phyloP scores from a whole-genome alignment of 2,888 invertebrate species.

The Polyommatus iphigenia region DNA sequence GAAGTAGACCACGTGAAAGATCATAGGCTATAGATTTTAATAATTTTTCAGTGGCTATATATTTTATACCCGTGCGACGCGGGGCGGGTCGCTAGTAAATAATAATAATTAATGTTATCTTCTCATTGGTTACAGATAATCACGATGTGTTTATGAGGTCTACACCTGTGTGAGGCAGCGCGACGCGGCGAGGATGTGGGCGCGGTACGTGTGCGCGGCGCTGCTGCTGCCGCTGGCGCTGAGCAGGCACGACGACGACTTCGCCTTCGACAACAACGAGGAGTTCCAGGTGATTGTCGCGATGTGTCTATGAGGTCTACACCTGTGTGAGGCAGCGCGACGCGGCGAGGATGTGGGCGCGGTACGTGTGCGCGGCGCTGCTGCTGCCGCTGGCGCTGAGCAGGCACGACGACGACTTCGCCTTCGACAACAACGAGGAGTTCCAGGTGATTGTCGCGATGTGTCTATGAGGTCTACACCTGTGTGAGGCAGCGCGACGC shows the following conservation, averaged over 20 bases:
- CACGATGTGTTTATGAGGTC: constrained; percentile 70
- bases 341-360: too few relatives aligned
- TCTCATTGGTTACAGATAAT: constrained; percentile 59
- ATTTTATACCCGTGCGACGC: too few relatives aligned
- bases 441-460: constrained; percentile 51
- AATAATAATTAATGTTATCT: constrained; percentile 5
- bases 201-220: constrained; percentile 61
- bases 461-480: constrained; percentile 44
- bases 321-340: too few relatives aligned
- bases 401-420: constrained; percentile 75
- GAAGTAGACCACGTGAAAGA: too few relatives aligned
- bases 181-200: constrained; percentile 51
- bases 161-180: constrained; percentile 38
- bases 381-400: constrained; percentile 55
- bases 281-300: constrained; percentile 57
- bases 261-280: constrained; percentile 74
- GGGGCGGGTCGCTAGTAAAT: too few relatives aligned
- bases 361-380: too few relatives aligned
- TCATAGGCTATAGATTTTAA: too few relatives aligned
- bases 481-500: too few relatives aligned
- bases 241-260: constrained; percentile 73
- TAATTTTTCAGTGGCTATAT: too few relatives aligned
- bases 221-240: constrained; percentile 66
- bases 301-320: constrained; percentile 44
- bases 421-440: constrained; percentile 74